Evolutionary conservation across 2,797 vertebrate genomes (phyloP), one percentile per base, ranked within the genome.

Genomic region (Pelobates cultripes): DNA sequence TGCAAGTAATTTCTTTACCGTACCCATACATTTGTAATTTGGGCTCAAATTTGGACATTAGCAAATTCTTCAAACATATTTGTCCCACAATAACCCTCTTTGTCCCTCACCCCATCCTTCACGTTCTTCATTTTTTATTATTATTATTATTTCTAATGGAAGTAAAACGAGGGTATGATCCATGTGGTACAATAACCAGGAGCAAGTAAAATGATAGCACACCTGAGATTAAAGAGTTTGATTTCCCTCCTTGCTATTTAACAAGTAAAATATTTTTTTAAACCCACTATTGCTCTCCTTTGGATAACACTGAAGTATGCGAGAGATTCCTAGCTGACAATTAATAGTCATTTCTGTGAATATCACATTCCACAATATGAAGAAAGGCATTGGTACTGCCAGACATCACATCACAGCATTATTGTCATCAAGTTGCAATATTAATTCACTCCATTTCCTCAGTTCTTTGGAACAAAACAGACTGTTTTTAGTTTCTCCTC

Each of bases 341-440:
- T 78, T 79, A 79, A 83, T 79, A 74, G 70, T 73, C 67, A 44
- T 84, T 57, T 61, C 79, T 84, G 43, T 84, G 28, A 75, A 17
- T 66, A 64, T 85, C 80, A 85, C 80, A 78, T 77, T 85, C 86
- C 82, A 83, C 76, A 83, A 72, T 55, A 83, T 86, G 70, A 81
- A 81, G 0, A 64, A 71, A 51, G 47, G 47, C 47, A 51, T 5
- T 10, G 78, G 85, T 61, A 60, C 88, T 86, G 85, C 60, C 63
- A 77, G 86, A 86, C 81, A 80, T 70, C 68, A 66, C 71, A 87
- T 84, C 40, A 74, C 13, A 75, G 14, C 85, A 64, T 76, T 83
- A 83, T 84, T 89, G 88, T 85, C 85, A 86, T 85, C 70, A 87
- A 82, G 47, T 57, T 86, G 73, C 43, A 77, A 85, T 85, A 85